phyloP scores from a whole-genome alignment of 2,888 invertebrate species.

The Hydrotaea diabolus region DNA sequence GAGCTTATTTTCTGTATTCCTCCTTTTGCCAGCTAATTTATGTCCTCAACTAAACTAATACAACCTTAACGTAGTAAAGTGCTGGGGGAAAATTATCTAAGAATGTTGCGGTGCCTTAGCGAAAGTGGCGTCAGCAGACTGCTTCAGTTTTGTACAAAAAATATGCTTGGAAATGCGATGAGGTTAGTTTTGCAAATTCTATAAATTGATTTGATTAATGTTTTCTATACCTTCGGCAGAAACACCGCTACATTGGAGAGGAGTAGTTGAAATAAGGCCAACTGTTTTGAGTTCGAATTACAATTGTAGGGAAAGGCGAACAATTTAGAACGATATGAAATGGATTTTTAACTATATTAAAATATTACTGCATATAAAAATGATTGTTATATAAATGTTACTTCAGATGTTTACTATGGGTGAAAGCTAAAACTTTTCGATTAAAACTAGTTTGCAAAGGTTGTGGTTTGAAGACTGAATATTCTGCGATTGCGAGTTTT shows the following conservation, averaged over 20 bases:
- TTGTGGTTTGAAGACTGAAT: too few relatives aligned
- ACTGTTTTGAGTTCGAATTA: neutral
- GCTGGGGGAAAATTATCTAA: conserved; percentile 27
- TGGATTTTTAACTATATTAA: neutral
- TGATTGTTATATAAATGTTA: too few relatives aligned
- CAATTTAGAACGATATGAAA: neutral
- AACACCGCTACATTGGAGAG: neutral
- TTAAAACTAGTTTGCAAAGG: too few relatives aligned
- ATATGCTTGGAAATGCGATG: neutral
- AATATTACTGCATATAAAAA: too few relatives aligned
- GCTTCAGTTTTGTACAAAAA: neutral
- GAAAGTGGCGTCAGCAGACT: conserved; percentile 20
- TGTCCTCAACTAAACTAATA: conserved; percentile 29
- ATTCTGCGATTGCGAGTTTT: too few relatives aligned
- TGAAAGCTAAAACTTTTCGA: too few relatives aligned
- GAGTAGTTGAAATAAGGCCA: neutral
- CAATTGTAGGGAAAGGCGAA: neutral
- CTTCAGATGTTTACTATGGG: too few relatives aligned
- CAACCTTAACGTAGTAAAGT: conserved; percentile 22
- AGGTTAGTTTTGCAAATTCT: conserved; percentile 17
- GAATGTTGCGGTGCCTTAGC: conserved; percentile 29
- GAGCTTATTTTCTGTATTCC: neutral
- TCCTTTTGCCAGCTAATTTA: conserved; percentile 37
- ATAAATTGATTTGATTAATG: conserved; percentile 32
- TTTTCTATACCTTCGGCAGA: neutral